These are phyloP conservation scores for Lamprologus speciosus DNA, from an alignment of 2,113 vertebrate species.

Conservation along the genomic window DNA sequence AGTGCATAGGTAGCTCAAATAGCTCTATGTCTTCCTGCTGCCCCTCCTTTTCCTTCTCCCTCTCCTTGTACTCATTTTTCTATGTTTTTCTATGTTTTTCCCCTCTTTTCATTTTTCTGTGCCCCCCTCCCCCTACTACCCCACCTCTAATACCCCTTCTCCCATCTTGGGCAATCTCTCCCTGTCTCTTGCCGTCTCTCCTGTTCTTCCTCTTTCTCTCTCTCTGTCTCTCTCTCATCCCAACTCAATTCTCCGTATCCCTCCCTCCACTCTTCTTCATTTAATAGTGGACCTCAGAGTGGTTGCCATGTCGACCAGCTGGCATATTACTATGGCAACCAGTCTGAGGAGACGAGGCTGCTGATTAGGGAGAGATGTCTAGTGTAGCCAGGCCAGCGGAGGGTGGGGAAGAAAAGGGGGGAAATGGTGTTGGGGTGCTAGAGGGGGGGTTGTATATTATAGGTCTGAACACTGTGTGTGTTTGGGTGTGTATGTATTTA, in stretches of 20 bases:
- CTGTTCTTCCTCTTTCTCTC: constrained; percentile 30
- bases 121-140: not conserved
- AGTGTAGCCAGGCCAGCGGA: constrained; percentile 72
- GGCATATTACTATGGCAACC: constrained; percentile 97
- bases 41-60: constrained; percentile 19
- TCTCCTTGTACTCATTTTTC: constrained; percentile 41
- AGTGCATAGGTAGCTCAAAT: constrained; percentile 33
- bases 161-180: constrained; percentile 60
- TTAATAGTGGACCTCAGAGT: constrained; percentile 96
- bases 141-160: constrained; percentile 26
- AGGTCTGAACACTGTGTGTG: constrained; percentile 46
- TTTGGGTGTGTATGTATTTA: not conserved
- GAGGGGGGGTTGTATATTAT: constrained; percentile 52
- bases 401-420: constrained; percentile 56
- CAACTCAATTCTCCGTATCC: constrained; percentile 51
- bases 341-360: constrained; percentile 87
- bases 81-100: constrained; percentile 4
- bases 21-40: not conserved
- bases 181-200: constrained; percentile 31
- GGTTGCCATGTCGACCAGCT: constrained; percentile 99
- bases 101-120: constrained; percentile 28
- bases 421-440: constrained; percentile 52
- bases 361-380: constrained; percentile 80
- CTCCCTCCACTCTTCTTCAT: constrained; percentile 81
- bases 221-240: constrained; percentile 33